These are phyloP conservation scores for Eptesicus fuscus DNA, from an alignment of 2,113 vertebrate species.

Conservation along the genomic window DNA sequence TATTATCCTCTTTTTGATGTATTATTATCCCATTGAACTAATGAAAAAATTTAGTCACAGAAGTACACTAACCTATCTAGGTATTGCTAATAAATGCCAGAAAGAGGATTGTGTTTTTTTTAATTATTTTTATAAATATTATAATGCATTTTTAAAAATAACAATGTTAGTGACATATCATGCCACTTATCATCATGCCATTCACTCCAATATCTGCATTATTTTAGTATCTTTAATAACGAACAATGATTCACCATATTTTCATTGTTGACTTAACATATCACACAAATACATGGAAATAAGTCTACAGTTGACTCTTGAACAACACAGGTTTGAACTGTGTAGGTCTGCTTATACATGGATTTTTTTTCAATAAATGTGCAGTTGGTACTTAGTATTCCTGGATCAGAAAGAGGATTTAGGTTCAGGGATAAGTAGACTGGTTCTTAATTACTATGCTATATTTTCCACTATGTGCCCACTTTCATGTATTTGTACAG, in stretches of 20 bases:
- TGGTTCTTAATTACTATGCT: neutral
- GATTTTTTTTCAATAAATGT: neutral
- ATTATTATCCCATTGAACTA: neutral
- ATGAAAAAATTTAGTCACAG: neutral
- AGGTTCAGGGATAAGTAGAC: neutral
- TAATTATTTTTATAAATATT: neutral
- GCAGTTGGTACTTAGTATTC: neutral
- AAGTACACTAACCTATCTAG: neutral
- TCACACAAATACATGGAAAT: neutral
- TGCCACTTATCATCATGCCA: neutral
- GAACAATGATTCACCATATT: neutral
- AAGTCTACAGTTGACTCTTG: neutral
- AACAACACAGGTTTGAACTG: neutral
- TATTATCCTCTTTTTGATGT: neutral
- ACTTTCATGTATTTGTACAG: neutral
- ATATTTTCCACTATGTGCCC: neutral
- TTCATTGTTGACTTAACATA: neutral
- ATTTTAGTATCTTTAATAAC: slow-evolving; percentile 51
- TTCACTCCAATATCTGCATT: slow-evolving; percentile 9
- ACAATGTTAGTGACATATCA: neutral
- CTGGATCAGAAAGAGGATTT: neutral
- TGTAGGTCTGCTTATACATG: neutral
- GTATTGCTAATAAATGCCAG: neutral
- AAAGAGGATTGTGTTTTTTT: neutral
- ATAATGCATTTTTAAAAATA: neutral